Conservation (phyloP, 2,888 invertebrate species). For the Acanthosepion lycidas region DNA sequence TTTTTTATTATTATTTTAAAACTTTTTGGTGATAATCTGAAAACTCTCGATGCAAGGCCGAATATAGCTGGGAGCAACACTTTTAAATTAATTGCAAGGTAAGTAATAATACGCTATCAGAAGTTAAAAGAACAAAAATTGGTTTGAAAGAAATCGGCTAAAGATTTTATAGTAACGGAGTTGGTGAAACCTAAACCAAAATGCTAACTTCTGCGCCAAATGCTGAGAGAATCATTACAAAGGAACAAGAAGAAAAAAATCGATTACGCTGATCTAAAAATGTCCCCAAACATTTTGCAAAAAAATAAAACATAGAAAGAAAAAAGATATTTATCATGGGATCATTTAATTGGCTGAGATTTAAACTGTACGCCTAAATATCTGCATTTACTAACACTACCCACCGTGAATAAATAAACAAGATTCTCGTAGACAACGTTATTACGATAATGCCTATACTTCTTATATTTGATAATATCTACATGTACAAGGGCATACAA, state of each 20-base stretch:
- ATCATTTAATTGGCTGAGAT: background rate
- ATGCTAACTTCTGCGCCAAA: background rate
- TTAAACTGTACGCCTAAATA: background rate
- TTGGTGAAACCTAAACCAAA: background rate
- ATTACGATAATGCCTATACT: no score
- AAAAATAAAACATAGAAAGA: background rate
- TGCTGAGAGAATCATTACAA: background rate
- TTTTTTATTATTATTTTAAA: no score
- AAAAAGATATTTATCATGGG: background rate
- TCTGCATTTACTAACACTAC: background rate
- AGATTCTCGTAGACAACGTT: no score
- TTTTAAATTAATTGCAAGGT: background rate
- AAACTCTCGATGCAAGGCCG: background rate
- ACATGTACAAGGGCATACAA: no score
- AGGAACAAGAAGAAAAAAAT: background rate
- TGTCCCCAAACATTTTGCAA: background rate
- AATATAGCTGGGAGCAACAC: background rate
- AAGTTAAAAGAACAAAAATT: background rate
- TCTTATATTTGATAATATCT: no score
- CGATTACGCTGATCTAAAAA: background rate
- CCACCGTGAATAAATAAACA: no score
- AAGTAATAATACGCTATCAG: background rate
- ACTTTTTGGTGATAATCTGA: background rate
- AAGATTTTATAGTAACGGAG: background rate
- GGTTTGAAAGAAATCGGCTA: background rate